Evolutionary conservation across 1,140 invertebrate genomes (phyloP), one percentile per base, ranked within the genome.

Genomic region (Magallana ariakensis): DNA sequence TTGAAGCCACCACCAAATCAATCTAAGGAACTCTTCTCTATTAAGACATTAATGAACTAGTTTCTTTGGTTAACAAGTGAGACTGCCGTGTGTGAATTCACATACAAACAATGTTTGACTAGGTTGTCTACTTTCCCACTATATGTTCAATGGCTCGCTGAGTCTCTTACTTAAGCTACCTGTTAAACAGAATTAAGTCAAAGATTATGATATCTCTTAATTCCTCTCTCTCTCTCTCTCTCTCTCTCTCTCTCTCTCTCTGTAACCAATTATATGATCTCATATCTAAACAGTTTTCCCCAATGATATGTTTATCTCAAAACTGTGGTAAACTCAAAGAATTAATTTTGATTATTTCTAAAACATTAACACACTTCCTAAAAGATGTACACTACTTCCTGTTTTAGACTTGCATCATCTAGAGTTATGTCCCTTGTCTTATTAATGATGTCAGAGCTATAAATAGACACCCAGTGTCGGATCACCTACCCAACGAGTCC

Each of bases 1-100:
- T 75, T 75, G 66, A 75, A 75, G 66, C 66, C 66, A 75, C 66
- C 66, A 75, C 66, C 66, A 75, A 62, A 75, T 75, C 66, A 75
- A 75, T 13, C 13, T 46, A 46, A 46, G 11, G 66, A 75, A 75
- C 22, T 33, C 58, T n/a, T 62, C 11, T 75, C 66, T 75, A 75
- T 75, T 75, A 75, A 75, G 11, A 26, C 66, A 75, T 75, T 75
- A 75, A 75, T 75, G 22, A 75, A 26, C 66, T 75, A 75, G 26
- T 33, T 75, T 75, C 9, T 75, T 75, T 75, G 19, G 66, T 75
- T 75, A 75, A 75, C 19, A 19, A 75, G 66, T 75, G 66, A 75
- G 66, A 46, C 33, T 46, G 33, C 33, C 66, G 15, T 46, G 33
- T 46, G 66, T 75, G 66, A 26, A 26, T 26, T 75, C 66, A 75